phyloP scores from a whole-genome alignment of 2,797 vertebrate species.

The Serranus cabrilla region DNA sequence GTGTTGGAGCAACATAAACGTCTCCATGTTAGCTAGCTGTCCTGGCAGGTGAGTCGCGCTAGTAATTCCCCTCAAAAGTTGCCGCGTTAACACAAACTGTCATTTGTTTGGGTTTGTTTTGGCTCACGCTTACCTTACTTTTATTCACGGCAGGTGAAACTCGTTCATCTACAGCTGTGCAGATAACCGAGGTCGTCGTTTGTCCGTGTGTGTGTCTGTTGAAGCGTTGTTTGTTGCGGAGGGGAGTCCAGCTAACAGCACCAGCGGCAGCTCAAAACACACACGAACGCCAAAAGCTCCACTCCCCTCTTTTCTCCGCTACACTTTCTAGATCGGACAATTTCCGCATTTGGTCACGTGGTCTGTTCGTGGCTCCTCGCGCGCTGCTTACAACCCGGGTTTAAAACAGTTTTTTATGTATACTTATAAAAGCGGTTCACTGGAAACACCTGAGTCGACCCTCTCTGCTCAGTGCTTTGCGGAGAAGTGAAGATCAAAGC shows the following conservation, averaged over 20 bases:
- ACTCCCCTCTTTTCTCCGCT: constrained; percentile 18
- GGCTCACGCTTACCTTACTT: constrained; percentile 29
- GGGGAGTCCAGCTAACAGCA: background rate
- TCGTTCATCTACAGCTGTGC: background rate
- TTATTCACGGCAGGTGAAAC: background rate
- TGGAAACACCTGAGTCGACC: background rate
- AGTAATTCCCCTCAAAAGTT: too few species aligned
- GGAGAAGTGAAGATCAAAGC: background rate
- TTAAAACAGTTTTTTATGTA: background rate
- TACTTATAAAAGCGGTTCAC: background rate
- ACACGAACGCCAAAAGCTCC: constrained; percentile 2
- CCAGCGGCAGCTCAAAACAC: constrained; percentile 32
- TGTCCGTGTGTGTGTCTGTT: background rate
- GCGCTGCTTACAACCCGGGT: background rate
- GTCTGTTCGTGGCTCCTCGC: background rate
- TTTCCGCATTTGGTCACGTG: constrained; percentile 78
- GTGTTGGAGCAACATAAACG: background rate
- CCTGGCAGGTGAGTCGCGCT: background rate
- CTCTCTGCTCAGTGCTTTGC: background rate
- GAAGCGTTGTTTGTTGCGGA: background rate
- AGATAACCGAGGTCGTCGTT: background rate
- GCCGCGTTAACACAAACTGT: background rate
- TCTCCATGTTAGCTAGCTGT: background rate
- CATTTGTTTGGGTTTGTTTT: background rate
- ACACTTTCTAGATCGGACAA: constrained; percentile 22